phyloP scores from a whole-genome alignment of 2,113 vertebrate species.

The Fulica atra region DNA sequence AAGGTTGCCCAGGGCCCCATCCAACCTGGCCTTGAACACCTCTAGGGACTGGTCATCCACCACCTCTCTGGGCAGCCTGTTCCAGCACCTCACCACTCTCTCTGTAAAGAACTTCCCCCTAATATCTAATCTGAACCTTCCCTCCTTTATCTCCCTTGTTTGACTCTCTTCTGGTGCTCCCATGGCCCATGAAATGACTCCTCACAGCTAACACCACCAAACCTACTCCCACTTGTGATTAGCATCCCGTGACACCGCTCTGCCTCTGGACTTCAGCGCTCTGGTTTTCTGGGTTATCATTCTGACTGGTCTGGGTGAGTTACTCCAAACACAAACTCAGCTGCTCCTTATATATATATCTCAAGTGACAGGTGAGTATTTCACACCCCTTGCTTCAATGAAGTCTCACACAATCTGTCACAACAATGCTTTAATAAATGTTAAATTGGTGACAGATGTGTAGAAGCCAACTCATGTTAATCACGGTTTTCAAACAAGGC shows the following conservation, averaged over 20 bases:
- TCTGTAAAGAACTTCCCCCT: too few species aligned
- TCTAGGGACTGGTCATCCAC: too few species aligned
- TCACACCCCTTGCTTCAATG: background rate
- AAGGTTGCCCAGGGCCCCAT: too few species aligned
- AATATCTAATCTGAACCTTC: too few species aligned
- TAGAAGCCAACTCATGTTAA: background rate
- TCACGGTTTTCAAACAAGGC: background rate
- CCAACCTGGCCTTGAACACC: too few species aligned
- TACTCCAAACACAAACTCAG: background rate
- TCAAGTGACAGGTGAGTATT: constrained; percentile 37
- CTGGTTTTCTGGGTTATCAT: background rate
- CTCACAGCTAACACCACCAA: background rate
- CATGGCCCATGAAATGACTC: background rate
- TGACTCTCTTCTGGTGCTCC: background rate
- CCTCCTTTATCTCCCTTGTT: background rate
- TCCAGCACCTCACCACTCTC: too few species aligned
- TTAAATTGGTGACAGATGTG: background rate
- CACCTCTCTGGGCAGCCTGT: too few species aligned
- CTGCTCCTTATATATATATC: background rate
- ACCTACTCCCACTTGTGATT: background rate
- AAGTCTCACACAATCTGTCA: background rate
- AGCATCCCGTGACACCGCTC: background rate
- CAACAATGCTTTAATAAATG: constrained; percentile 10
- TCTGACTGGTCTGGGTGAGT: background rate
- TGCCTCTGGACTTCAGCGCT: fast-evolving